These are phyloP conservation scores for Odontomyia ornata DNA, from an alignment of 2,888 invertebrate species.

Conservation along the genomic window DNA sequence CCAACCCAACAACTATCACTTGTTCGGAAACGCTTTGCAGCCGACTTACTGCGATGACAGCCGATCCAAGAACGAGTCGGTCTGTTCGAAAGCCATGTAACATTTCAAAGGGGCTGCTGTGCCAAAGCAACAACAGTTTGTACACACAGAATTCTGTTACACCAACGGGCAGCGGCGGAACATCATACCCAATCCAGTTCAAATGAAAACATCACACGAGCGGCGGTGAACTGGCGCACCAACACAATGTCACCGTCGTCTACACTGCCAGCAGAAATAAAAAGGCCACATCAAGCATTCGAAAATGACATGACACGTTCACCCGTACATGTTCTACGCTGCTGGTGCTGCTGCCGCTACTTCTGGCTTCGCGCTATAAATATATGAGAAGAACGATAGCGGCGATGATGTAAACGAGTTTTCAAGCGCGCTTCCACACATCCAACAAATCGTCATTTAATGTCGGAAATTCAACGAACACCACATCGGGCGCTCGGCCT, in stretches of 20 bases:
- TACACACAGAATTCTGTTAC: background rate
- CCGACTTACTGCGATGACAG: background rate
- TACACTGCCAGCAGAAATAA: background rate
- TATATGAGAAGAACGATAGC: background rate
- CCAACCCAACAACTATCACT: background rate
- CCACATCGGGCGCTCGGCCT: background rate
- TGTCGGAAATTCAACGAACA: background rate
- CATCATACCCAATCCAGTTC: too few relatives aligned
- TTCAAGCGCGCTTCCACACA: background rate
- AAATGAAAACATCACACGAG: background rate
- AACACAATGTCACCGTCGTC: background rate
- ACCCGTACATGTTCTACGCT: too few relatives aligned
- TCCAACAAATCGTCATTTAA: background rate
- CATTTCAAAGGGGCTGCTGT: conserved; percentile 12
- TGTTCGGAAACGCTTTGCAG: background rate
- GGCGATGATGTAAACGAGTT: background rate
- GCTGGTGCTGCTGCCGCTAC: too few relatives aligned
- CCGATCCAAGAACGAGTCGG: conserved; percentile 2
- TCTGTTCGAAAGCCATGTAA: background rate
- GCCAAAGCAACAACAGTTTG: background rate
- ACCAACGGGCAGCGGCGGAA: background rate
- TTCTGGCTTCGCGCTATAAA: background rate
- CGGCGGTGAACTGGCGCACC: background rate
- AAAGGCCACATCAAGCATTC: too few relatives aligned
- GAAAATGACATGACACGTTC: too few relatives aligned